phyloP scores from a whole-genome alignment of 1,140 invertebrate genomes.

The Leptopilina boulardi region DNA sequence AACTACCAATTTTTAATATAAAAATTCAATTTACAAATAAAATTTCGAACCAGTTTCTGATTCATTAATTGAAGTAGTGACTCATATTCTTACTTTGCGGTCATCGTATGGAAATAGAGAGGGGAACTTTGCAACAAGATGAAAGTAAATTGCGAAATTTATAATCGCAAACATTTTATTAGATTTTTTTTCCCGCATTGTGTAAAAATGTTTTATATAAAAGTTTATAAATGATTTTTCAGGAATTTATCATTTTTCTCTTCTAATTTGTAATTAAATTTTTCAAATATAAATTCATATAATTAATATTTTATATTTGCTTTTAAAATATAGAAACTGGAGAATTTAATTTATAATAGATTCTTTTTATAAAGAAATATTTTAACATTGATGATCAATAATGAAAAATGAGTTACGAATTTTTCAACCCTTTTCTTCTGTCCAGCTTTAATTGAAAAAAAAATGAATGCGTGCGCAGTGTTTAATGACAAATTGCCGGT shows the following conservation, averaged over 20 bases:
- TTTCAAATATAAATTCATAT: no score
- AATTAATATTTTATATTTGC: no score
- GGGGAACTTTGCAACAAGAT: background rate
- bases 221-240: no score
- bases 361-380: no score
- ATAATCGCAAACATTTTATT: background rate
- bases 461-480: background rate
- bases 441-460: no score
- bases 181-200: background rate
- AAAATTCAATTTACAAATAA: slow-evolving; percentile 4
- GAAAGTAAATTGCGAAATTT: slow-evolving; percentile 24
- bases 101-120: slow-evolving; percentile 11
- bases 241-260: no score
- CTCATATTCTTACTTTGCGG: background rate
- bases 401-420: no score
- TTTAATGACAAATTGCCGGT: background rate
- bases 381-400: no score
- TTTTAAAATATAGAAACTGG: no score
- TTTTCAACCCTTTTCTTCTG: no score
- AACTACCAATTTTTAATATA: background rate
- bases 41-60: background rate
- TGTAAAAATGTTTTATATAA: background rate
- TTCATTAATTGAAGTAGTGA: slow-evolving; percentile 9
- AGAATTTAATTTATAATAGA: no score
- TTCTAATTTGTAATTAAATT: no score